Evolutionary conservation across 2,797 vertebrate species (phyloP), one percentile per base, ranked within the genome.

Genomic region (Microcaecilia unicolor): DNA sequence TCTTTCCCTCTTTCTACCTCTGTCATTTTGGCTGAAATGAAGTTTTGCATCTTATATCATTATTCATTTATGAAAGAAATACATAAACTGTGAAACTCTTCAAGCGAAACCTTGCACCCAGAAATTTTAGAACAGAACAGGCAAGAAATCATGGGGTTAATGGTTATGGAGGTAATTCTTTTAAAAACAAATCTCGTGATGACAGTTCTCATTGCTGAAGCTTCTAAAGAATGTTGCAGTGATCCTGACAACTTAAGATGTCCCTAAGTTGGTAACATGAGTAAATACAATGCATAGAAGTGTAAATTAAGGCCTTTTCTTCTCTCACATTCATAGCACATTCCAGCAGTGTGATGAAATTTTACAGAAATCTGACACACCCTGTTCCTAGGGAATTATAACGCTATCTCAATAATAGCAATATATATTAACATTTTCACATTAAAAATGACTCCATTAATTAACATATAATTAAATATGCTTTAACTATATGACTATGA

Each of bases 21-120:
- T 9, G 23, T 6, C 37, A 43, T 27, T 15, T 10, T 9, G 4
- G 4, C 7, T 5, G 28, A 41, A 51, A 31, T 60, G 8, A 9
- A 57, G 12, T 33, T 53, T 49, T 15, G 3, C 34, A 34, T 62
- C 57, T 31, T 26, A 47, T 31, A 16, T 52, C 26, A 30, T 58
- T 68, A 63, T 61, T 56, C 61, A 58, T 70, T 72, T 26, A 57
- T 51, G 41, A 35, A 51, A 48, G n/a, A 40, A 15, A 30, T 37
- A 58, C 49, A 31, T 36, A 61, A 49, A 68, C 44, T 55, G 37
- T 34, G 18, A 64, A 53, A 58, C 22, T 39, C 6, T 38, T 55
- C 22, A 33, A 6, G 18, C 46, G 44, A 38, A 37, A 35, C 31
- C 22, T 40, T 55, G 29, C 31, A 19, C 20, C 8, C 51, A 51